These are phyloP conservation scores for Epirrhoe alternata DNA, from an alignment of 2,888 invertebrate species.

Conservation along the genomic window DNA sequence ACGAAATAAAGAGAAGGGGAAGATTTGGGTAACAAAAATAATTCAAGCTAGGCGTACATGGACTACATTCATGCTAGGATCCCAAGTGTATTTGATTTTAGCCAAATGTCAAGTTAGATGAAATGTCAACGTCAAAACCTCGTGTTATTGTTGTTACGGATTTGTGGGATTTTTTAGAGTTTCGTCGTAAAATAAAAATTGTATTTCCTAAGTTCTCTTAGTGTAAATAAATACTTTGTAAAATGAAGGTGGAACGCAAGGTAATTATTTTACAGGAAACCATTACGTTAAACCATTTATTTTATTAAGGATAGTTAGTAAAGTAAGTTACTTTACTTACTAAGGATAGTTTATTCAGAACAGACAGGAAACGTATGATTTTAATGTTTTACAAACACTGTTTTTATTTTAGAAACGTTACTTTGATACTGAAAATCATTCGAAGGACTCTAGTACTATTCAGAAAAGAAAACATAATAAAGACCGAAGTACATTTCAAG, in stretches of 20 bases:
- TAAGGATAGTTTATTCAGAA: too few relatives aligned
- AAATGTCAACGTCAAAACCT: constrained; percentile 16
- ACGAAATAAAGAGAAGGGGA: too few relatives aligned
- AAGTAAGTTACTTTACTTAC: too few relatives aligned
- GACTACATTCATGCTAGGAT: not conserved
- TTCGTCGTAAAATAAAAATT: not conserved
- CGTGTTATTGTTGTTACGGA: constrained; percentile 21
- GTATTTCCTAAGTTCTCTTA: not conserved
- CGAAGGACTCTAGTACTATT: constrained; percentile 32
- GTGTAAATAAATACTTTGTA: not conserved
- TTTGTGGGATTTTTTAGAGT: not conserved
- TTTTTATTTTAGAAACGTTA: constrained; percentile 58
- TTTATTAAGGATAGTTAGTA: too few relatives aligned
- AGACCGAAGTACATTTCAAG: constrained; percentile 16
- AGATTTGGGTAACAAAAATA: too few relatives aligned
- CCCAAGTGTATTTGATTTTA: not conserved
- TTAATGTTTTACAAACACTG: too few relatives aligned
- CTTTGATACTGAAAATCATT: constrained; percentile 54
- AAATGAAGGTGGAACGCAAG: constrained; percentile 50
- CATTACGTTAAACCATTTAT: too few relatives aligned
- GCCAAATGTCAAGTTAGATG: constrained; percentile 39
- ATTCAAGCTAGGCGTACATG: too few relatives aligned
- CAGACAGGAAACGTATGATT: too few relatives aligned
- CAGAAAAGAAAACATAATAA: constrained; percentile 9
- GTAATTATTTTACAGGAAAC: constrained; percentile 25